Conservation (phyloP, 2,888 invertebrate species). For the Mimas tiliae region DNA sequence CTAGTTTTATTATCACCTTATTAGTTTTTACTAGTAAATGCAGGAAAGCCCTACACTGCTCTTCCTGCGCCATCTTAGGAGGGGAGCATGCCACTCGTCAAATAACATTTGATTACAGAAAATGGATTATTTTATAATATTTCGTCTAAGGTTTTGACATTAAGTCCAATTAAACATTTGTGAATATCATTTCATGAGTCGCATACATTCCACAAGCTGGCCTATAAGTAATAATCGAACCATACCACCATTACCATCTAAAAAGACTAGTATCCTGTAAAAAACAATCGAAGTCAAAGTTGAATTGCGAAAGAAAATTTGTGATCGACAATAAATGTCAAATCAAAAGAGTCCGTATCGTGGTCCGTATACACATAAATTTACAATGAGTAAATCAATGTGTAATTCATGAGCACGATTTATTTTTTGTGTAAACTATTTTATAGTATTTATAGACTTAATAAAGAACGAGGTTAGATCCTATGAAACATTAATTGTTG, state of each 20-base stretch:
- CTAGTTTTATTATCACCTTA: too few species aligned
- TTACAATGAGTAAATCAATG: conserved; percentile 9
- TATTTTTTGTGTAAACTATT: conserved; percentile 12
- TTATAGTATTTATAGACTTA: background rate
- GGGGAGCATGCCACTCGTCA: too few species aligned
- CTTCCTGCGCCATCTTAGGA: too few species aligned
- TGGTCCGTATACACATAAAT: background rate
- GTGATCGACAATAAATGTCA: background rate
- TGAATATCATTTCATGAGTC: too few species aligned
- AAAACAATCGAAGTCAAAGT: background rate
- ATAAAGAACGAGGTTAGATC: background rate
- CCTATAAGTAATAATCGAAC: too few species aligned
- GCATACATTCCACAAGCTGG: too few species aligned
- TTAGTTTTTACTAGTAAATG: too few species aligned
- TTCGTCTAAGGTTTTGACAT: too few species aligned
- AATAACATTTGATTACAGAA: too few species aligned
- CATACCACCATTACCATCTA: background rate
- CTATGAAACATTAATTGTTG: background rate
- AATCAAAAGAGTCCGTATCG: conserved; percentile 3
- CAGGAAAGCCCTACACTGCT: too few species aligned
- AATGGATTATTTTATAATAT: too few species aligned
- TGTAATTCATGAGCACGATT: background rate
- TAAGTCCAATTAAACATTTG: too few species aligned
- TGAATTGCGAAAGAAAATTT: background rate
- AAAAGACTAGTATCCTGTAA: background rate